Evolutionary conservation across 2,888 invertebrate species (phyloP).

Genomic region (Acleris laterana): DNA sequence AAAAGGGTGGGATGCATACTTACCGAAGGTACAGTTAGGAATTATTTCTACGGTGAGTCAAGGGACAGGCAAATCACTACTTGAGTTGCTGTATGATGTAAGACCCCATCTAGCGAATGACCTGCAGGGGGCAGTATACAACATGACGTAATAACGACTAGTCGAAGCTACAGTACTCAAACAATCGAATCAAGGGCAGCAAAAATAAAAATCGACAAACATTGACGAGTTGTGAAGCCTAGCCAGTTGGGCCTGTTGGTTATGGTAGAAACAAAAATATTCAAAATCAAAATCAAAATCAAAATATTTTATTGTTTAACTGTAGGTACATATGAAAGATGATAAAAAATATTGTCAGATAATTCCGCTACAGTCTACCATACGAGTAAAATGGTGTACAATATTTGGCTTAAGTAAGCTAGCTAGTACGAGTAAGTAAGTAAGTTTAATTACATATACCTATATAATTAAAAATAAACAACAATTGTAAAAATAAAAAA

Average conservation of each 20-base stretch:
- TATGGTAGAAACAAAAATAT: neutral
- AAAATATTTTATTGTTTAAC: too few species aligned
- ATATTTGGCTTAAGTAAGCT: too few species aligned
- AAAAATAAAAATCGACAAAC: neutral
- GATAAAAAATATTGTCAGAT: too few species aligned
- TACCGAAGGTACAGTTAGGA: conserved; percentile 4
- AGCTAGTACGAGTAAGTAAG: too few species aligned
- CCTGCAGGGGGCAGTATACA: neutral
- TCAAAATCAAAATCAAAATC: neutral
- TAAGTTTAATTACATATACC: too few species aligned
- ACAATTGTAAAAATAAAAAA: too few species aligned
- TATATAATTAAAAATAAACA: too few species aligned
- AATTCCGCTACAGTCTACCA: too few species aligned
- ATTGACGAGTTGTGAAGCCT: neutral
- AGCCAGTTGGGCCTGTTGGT: neutral
- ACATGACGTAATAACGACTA: neutral
- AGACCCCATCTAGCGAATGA: conserved; percentile 33
- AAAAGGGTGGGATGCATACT: conserved; percentile 9
- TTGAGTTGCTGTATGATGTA: conserved; percentile 32
- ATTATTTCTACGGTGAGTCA: conserved; percentile 15
- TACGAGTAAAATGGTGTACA: too few species aligned
- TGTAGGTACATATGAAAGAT: too few species aligned
- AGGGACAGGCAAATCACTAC: conserved; percentile 38
- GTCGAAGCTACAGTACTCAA: neutral
- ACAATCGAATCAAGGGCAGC: neutral